phyloP scores from a whole-genome alignment of 2,888 invertebrate genomes.

The Exephanes ischioxanthus region DNA sequence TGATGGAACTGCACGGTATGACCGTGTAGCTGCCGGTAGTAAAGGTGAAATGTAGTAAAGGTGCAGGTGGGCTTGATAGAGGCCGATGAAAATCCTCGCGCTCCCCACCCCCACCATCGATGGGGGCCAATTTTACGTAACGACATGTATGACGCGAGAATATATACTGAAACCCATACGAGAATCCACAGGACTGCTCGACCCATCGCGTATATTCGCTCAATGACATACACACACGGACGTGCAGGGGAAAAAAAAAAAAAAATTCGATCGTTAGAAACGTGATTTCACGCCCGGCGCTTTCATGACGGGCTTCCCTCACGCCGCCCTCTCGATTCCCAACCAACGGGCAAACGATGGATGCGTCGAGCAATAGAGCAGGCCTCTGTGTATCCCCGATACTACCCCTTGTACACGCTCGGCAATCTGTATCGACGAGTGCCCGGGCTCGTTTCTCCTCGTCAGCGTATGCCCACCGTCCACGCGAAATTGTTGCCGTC shows the following conservation, averaged over 20 bases:
- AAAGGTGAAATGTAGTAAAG: constrained; percentile 20
- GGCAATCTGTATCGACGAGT: constrained; percentile 7
- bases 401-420: neutral
- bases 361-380: constrained; percentile 53
- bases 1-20: constrained; percentile 5
- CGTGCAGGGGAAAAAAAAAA: constrained; percentile 1
- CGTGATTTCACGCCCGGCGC: constrained; percentile 81
- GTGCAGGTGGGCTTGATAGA: constrained; percentile 29
- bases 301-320: constrained; percentile 74
- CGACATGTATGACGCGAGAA: constrained; percentile 43
- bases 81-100: constrained; percentile 35
- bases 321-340: constrained; percentile 48
- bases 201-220: neutral
- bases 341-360: constrained; percentile 46
- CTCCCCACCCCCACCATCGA: neutral
- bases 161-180: constrained; percentile 28
- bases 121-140: constrained; percentile 53
- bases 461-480: constrained; percentile 2
- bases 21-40: constrained; percentile 6
- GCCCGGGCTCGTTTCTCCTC: constrained; percentile 9
- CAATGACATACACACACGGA: neutral
- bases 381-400: constrained; percentile 32
- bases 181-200: neutral
- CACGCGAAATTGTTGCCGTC: constrained; percentile 9
- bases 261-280: constrained; percentile 80